These are phyloP conservation scores for Procapra przewalskii DNA, from an alignment of 2,113 vertebrate species.

Conservation along the genomic window DNA sequence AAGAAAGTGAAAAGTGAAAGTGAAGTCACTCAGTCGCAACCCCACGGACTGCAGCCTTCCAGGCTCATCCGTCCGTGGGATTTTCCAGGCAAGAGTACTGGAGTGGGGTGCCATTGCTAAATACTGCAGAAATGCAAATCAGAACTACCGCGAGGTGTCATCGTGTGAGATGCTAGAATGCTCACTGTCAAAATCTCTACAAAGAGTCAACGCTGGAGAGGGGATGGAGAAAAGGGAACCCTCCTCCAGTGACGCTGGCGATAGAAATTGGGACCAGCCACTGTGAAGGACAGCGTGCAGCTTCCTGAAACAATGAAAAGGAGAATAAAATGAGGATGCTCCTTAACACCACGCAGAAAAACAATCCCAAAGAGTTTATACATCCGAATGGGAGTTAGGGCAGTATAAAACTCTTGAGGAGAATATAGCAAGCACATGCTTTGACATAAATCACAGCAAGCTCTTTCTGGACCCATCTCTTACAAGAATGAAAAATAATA, in stretches of 20 bases:
- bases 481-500: neutral
- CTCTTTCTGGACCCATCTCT: neutral
- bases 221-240: neutral
- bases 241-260: neutral
- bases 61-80: too few relatives aligned
- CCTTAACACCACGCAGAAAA: neutral
- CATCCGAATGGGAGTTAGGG: rapidly evolving
- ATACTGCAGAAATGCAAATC: neutral
- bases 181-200: neutral
- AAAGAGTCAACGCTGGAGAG: neutral
- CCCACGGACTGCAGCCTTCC: too few relatives aligned
- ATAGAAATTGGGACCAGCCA: neutral
- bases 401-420: neutral
- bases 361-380: neutral
- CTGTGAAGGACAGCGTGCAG: neutral
- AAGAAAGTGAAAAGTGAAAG: too few relatives aligned
- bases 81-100: too few relatives aligned
- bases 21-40: too few relatives aligned
- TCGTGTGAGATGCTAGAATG: neutral
- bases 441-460: neutral
- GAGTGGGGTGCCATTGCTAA: neutral
- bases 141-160: neutral
- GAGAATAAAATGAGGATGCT: neutral
- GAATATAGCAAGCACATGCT: neutral
- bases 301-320: neutral